Evolutionary conservation across 2,113 vertebrate species (phyloP).

Genomic region (Cnemophilus loriae): DNA sequence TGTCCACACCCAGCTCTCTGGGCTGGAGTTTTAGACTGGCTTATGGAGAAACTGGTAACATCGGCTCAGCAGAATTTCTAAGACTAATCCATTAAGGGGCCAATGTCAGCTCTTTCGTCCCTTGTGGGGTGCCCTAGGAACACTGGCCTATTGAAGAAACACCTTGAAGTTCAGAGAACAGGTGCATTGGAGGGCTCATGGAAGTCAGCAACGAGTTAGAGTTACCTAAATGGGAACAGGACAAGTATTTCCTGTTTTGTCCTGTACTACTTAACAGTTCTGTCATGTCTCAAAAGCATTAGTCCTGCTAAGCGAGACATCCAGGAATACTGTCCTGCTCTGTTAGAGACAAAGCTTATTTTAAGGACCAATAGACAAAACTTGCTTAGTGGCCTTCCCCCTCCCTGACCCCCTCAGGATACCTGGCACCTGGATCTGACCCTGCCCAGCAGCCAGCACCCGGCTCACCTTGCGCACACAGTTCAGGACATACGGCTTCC

Average conservation of each 20-base stretch:
- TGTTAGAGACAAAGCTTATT: background rate
- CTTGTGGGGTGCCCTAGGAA: background rate
- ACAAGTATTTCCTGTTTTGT: background rate
- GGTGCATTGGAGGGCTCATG: background rate
- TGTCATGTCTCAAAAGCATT: background rate
- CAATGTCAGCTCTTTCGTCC: background rate
- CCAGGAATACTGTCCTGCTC: background rate
- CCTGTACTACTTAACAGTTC: background rate
- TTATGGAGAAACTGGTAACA: constrained; percentile 3
- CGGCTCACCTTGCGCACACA: constrained; percentile 87
- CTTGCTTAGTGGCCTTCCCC: background rate
- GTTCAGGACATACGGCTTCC: constrained; percentile 88
- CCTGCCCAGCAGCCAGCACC: background rate
- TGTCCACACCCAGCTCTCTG: background rate
- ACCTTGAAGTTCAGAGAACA: background rate
- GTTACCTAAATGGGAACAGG: background rate
- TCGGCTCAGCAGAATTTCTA: background rate
- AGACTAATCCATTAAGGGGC: constrained; percentile 7
- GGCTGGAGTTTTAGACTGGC: constrained; percentile 5
- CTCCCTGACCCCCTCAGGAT: background rate
- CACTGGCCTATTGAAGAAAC: background rate
- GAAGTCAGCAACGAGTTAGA: background rate
- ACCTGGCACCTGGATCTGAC: too few relatives aligned
- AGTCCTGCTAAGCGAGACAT: background rate
- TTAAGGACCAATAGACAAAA: background rate